A percentile compares a stretch with the other conserved stretches of the same genome.
Evolutionary conservation across 2,888 invertebrate genomes (phyloP).

Genomic region (Ormia ochracea): DNA sequence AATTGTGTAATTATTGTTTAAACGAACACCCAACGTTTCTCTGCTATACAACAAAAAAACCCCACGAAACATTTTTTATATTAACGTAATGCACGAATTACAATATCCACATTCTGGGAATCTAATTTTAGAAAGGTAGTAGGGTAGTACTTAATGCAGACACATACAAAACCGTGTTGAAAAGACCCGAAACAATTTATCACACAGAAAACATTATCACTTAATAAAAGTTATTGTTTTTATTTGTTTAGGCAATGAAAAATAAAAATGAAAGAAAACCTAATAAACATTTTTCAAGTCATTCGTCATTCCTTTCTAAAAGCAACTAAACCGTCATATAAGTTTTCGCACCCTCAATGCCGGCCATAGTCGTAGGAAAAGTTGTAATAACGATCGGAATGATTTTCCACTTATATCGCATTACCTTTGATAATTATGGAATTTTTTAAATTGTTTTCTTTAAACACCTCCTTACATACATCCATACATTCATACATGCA

Average conservation of each 20-base stretch:
- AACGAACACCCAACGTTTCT: conserved; percentile 44
- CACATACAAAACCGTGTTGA: conserved; percentile 3
- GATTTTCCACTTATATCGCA: conserved; percentile 34
- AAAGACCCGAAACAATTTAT: conserved; percentile 1
- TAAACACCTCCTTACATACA: not conserved
- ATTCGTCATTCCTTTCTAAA: not conserved
- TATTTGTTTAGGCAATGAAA: conserved; percentile 21
- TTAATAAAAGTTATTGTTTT: conserved; percentile 7
- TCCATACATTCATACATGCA: too few relatives aligned
- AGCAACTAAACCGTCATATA: not conserved
- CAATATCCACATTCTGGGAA: conserved; percentile 15
- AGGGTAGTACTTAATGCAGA: conserved; percentile 41
- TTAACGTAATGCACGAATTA: conserved; percentile 1
- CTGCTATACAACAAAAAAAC: not conserved
- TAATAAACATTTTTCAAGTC: not conserved
- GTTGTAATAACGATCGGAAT: conserved; percentile 12
- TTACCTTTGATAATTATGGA: conserved; percentile 37
- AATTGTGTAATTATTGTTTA: conserved; percentile 34
- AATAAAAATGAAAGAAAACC: not conserved
- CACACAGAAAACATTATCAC: conserved; percentile 21
- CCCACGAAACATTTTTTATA: too few relatives aligned
- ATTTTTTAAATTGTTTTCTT: conserved; percentile 4
- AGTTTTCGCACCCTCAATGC: too few relatives aligned
- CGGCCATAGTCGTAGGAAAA: not conserved
- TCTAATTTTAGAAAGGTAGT: not conserved